These are phyloP conservation scores for Numenius phaeopus DNA, from an alignment of 2,797 vertebrate genomes.

Conservation along the genomic window DNA sequence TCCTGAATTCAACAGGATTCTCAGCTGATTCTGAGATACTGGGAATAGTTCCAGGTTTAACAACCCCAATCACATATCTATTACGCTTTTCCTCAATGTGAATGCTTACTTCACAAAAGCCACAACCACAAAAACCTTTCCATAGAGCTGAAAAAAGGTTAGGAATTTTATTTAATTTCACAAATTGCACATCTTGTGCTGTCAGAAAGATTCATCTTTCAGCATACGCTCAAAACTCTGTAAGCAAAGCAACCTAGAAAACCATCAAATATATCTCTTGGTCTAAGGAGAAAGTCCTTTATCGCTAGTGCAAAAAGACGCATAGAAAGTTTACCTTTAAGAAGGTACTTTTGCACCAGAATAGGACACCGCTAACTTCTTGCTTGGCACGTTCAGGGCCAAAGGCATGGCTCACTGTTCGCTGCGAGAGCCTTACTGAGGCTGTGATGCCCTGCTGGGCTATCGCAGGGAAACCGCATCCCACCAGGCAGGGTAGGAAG, in stretches of 20 bases:
- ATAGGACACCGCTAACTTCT: neutral
- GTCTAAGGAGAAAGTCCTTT: neutral
- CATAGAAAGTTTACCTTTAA: neutral
- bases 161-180: neutral
- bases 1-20: neutral
- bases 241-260: neutral
- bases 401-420: neutral
- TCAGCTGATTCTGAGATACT: neutral
- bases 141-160: neutral
- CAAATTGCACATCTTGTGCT: neutral
- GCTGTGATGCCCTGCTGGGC: fast-evolving
- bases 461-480: fast-evolving
- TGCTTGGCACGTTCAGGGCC: neutral
- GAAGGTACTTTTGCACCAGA: neutral
- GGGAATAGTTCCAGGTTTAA: neutral
- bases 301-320: neutral
- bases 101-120: neutral
- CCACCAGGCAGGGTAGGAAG: fast-evolving
- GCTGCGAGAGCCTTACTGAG: fast-evolving
- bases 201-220: neutral
- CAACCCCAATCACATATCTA: neutral
- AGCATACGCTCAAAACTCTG: neutral
- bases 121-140: neutral
- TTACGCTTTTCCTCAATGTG: neutral
- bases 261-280: neutral